phyloP scores from a whole-genome alignment of 2,888 invertebrate genomes.

The Drosophila kokeensis region DNA sequence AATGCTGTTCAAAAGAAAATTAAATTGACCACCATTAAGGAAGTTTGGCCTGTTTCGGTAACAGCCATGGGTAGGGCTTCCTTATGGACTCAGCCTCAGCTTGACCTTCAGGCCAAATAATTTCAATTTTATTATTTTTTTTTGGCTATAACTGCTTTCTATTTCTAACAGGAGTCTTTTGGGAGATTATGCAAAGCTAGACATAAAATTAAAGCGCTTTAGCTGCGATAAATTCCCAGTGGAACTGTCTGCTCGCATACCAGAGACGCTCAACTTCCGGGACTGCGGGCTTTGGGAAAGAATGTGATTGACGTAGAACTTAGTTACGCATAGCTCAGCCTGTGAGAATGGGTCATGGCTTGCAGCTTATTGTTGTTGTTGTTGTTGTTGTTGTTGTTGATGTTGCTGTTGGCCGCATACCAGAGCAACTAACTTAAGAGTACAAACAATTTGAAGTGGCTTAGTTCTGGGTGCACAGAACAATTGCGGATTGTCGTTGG shows the following conservation, averaged over 20 bases:
- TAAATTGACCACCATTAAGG: slow-evolving; percentile 73
- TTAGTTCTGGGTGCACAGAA: slow-evolving; percentile 56
- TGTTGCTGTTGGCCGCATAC: slow-evolving; percentile 44
- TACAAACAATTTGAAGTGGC: slow-evolving; percentile 54
- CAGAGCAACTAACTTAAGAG: slow-evolving; percentile 29
- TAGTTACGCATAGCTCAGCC: slow-evolving; percentile 59
- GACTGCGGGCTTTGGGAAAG: slow-evolving; percentile 66
- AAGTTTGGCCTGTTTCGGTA: slow-evolving; percentile 49
- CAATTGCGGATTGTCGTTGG: slow-evolving; percentile 17
- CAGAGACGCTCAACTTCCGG: slow-evolving; percentile 68
- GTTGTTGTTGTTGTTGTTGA: slow-evolving; percentile 7
- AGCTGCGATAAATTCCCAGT: slow-evolving; percentile 52
- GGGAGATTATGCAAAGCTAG: slow-evolving; percentile 50
- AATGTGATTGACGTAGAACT: slow-evolving; percentile 67
- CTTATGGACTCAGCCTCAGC: slow-evolving; percentile 35
- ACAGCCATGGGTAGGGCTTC: slow-evolving; percentile 41
- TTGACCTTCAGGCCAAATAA: slow-evolving; percentile 70
- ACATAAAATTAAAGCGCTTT: slow-evolving; percentile 58
- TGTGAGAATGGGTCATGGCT: slow-evolving; percentile 74
- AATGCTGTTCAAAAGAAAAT: slow-evolving; percentile 50
- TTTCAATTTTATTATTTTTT: not conserved
- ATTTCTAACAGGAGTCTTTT: slow-evolving; percentile 52
- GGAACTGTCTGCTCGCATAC: slow-evolving; percentile 59
- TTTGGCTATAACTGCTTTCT: slow-evolving; percentile 59
- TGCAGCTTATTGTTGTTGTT: slow-evolving; percentile 21